These are phyloP conservation scores for Atractosteus spatula DNA, from an alignment of 2,113 vertebrate species.

Conservation along the genomic window DNA sequence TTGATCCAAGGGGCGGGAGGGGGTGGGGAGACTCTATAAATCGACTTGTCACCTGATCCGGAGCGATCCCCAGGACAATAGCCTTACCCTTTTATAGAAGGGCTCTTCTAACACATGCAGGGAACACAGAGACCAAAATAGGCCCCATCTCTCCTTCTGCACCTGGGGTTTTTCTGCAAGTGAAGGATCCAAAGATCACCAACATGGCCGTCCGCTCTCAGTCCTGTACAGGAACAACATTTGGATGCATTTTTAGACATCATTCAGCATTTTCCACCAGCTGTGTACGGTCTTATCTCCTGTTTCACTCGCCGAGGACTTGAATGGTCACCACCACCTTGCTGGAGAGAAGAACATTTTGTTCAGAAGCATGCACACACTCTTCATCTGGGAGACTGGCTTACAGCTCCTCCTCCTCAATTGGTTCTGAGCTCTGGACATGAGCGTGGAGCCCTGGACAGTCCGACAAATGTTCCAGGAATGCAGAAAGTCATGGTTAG, in stretches of 20 bases:
- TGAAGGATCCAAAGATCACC: background rate
- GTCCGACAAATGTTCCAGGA: background rate
- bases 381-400: too few relatives aligned
- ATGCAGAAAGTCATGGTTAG: background rate
- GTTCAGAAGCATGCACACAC: too few relatives aligned
- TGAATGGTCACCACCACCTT: too few relatives aligned
- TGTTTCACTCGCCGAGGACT: too few relatives aligned
- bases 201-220: background rate
- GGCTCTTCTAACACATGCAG: background rate
- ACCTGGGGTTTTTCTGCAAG: background rate
- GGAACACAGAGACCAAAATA: constrained; percentile 13
- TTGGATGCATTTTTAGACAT: too few relatives aligned
- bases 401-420: background rate
- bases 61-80: constrained; percentile 8
- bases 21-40: constrained; percentile 3
- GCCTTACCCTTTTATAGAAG: constrained; percentile 15
- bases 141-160: background rate
- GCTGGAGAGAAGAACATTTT: too few relatives aligned
- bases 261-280: too few relatives aligned
- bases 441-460: background rate
- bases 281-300: too few relatives aligned
- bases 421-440: background rate
- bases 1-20: background rate
- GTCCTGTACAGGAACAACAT: too few relatives aligned
- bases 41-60: constrained; percentile 8